Evolutionary conservation across 2,113 vertebrate species (phyloP).

Genomic region (Meleagris gallopavo): DNA sequence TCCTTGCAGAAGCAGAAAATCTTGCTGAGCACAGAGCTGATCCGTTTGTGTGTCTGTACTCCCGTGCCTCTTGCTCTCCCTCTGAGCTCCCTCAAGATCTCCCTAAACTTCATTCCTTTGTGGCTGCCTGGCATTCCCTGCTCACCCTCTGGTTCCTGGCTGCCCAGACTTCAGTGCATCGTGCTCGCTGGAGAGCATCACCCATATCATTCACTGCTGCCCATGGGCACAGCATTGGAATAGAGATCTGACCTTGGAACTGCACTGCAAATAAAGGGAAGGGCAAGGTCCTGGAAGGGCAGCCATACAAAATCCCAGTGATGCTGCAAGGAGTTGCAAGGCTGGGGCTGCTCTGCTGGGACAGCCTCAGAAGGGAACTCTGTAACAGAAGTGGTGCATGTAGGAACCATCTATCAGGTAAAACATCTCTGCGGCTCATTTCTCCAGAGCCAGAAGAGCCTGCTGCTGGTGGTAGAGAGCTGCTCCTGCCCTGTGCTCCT

Average conservation of each 20-base stretch:
- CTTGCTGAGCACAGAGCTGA: background rate
- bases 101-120: background rate
- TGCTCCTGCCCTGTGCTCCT: background rate
- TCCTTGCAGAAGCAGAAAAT: background rate
- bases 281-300: background rate
- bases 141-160: background rate
- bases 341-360: background rate
- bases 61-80: background rate
- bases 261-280: background rate
- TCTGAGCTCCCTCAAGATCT: background rate
- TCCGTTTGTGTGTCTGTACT: accelerated
- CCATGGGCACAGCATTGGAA: background rate
- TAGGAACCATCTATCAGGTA: background rate
- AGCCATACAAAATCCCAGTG: background rate
- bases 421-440: background rate
- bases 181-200: background rate
- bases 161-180: slow-evolving; percentile 36
- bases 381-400: accelerated
- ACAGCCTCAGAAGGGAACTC: background rate
- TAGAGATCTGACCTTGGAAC: background rate
- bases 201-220: background rate
- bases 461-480: background rate
- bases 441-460: background rate
- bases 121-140: background rate
- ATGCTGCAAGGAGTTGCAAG: background rate